These are phyloP conservation scores for Drosophila subobscura DNA, from an alignment of 1,140 invertebrate genomes.

Conservation along the genomic window DNA sequence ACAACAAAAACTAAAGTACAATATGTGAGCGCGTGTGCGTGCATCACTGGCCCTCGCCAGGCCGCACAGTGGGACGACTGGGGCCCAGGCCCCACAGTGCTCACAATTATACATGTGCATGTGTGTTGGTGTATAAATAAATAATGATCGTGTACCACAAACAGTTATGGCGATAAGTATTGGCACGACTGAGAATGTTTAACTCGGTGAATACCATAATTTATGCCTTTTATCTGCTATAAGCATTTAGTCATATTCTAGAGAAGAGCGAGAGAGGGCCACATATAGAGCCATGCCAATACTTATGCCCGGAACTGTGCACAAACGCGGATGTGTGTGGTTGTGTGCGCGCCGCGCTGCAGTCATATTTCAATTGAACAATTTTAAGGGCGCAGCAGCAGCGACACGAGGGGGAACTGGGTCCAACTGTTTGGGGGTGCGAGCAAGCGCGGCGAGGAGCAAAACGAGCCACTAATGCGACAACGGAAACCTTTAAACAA, in stretches of 20 bases:
- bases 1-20: constrained; percentile 37
- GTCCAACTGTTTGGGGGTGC: constrained; percentile 28
- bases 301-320: constrained; percentile 36
- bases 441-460: neutral
- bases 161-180: constrained; percentile 38
- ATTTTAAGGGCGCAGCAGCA: constrained; percentile 66
- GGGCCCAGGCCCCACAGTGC: constrained; percentile 8
- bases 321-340: constrained; percentile 44
- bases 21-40: constrained; percentile 57
- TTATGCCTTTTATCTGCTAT: neutral
- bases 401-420: constrained; percentile 2
- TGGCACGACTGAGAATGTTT: constrained; percentile 9
- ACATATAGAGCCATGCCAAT: constrained; percentile 13
- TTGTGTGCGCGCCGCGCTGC: constrained; percentile 49
- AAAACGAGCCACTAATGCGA: constrained; percentile 5
- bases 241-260: neutral
- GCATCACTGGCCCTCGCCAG: constrained; percentile 16
- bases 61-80: constrained; percentile 43
- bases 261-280: neutral
- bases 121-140: constrained; percentile 25
- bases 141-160: constrained; percentile 25
- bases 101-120: constrained; percentile 4
- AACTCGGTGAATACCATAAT: neutral
- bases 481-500: constrained; percentile 70
- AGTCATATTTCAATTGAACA: constrained; percentile 75